Evolutionary conservation across 2,888 invertebrate genomes (phyloP).

Genomic region (Tyria jacobaeae): DNA sequence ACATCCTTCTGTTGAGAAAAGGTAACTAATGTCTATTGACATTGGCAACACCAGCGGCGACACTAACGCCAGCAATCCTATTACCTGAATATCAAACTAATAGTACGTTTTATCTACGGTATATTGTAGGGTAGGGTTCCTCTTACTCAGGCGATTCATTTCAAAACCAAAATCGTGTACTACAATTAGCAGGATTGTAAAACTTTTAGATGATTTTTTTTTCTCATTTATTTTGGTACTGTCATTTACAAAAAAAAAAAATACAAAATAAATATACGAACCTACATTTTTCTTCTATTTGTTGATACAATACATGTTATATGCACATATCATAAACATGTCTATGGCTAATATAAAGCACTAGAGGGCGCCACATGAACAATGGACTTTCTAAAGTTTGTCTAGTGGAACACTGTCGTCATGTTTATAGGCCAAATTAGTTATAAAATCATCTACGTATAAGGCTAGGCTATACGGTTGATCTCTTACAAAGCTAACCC

Average conservation of each 20-base stretch:
- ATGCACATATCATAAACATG: slow-evolving; percentile 4
- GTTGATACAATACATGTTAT: not conserved
- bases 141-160: too few relatives aligned
- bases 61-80: not conserved
- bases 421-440: slow-evolving; percentile 43
- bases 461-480: slow-evolving; percentile 37
- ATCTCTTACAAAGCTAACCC: slow-evolving; percentile 37
- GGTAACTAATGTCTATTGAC: not conserved
- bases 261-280: too few relatives aligned
- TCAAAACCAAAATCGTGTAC: not conserved
- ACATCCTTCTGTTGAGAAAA: not conserved
- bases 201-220: not conserved
- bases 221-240: slow-evolving; percentile 5
- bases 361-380: slow-evolving; percentile 6
- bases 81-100: too few relatives aligned
- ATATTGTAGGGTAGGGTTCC: too few relatives aligned
- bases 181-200: not conserved
- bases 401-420: not conserved
- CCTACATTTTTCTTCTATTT: slow-evolving; percentile 4
- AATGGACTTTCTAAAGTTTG: not conserved
- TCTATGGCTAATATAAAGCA: not conserved
- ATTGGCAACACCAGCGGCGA: not conserved
- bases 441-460: slow-evolving; percentile 27
- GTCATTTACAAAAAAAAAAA: too few relatives aligned
- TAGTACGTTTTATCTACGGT: too few relatives aligned